These are phyloP conservation scores for Campoletis sonorensis DNA, from an alignment of 1,140 invertebrate genomes.

Conservation along the genomic window DNA sequence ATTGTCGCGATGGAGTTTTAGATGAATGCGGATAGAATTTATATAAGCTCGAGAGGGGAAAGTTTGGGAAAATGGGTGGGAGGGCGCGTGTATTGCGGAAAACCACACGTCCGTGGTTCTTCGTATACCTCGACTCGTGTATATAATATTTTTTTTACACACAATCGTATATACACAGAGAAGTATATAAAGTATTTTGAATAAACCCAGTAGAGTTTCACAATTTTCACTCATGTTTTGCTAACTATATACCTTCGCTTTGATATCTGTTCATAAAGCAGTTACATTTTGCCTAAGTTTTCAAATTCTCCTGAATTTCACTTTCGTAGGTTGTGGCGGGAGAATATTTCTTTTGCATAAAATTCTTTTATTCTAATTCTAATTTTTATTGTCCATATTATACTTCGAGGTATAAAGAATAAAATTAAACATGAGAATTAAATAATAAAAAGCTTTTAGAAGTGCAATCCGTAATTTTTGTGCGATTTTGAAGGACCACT, in stretches of 20 bases:
- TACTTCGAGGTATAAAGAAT: no score
- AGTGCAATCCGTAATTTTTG: no score
- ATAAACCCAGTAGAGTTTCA: background rate
- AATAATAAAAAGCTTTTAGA: no score
- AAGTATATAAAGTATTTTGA: background rate
- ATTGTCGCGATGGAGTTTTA: constrained; percentile 22
- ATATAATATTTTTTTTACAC: background rate
- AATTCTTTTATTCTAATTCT: no score
- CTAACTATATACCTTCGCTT: background rate
- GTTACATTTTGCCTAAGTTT: no score
- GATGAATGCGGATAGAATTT: constrained; percentile 15
- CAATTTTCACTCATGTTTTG: background rate
- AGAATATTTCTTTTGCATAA: no score
- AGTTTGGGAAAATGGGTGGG: constrained; percentile 18
- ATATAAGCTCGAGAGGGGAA: background rate
- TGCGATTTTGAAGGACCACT: no score
- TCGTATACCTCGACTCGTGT: constrained; percentile 17
- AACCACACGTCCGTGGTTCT: constrained; percentile 25
- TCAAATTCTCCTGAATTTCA: no score
- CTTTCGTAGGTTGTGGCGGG: no score
- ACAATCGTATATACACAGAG: background rate
- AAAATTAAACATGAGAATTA: no score
- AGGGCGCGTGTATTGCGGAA: background rate
- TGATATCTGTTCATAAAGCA: background rate
- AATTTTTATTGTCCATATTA: no score